Percentiles rank a stretch among this genome's conserved stretches.
phyloP scores from a whole-genome alignment of 1,140 invertebrate genomes.

The Paramacrobiotus metropolitanus region DNA sequence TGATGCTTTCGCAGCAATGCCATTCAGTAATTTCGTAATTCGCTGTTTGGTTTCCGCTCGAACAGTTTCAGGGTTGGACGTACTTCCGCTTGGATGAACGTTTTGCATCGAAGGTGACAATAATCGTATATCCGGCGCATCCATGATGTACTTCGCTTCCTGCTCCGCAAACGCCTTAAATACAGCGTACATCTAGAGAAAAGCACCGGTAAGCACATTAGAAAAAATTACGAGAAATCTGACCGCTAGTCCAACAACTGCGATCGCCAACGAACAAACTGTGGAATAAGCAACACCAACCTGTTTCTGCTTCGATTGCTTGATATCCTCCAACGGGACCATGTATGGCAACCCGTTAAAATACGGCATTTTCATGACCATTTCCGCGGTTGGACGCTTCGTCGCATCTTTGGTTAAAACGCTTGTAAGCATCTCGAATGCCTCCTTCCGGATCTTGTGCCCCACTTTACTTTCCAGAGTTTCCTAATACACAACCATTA shows the following conservation, averaged over 20 bases:
- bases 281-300: no score
- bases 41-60: no score
- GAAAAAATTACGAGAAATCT: neutral
- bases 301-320: neutral
- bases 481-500: neutral
- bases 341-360: neutral
- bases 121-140: neutral
- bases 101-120: neutral
- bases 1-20: neutral
- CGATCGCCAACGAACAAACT: no score
- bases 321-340: neutral
- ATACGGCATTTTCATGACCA: neutral
- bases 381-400: neutral
- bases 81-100: no score
- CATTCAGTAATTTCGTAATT: neutral
- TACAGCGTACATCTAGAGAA: neutral
- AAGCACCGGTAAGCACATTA: neutral
- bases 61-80: no score
- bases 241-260: no score
- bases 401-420: neutral
- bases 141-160: neutral
- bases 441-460: neutral
- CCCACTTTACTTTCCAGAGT: neutral
- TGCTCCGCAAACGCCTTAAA: neutral
- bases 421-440: neutral